A percentile compares a stretch with the other conserved stretches of the same genome.
Evolutionary conservation across 2,113 vertebrate genomes (phyloP).

Genomic region (Terrapene triunguis): DNA sequence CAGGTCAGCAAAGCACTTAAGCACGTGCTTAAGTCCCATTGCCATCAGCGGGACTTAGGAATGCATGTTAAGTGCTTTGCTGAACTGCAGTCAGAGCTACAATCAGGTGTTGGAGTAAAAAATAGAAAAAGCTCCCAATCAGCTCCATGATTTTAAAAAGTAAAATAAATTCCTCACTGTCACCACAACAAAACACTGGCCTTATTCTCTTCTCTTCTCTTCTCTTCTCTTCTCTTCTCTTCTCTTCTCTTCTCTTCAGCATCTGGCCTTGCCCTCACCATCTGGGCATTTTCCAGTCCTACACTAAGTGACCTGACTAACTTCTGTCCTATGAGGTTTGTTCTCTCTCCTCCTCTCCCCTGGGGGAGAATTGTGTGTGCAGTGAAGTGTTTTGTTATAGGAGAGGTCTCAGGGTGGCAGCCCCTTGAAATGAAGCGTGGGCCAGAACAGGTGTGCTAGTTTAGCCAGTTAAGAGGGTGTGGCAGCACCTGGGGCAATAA

Average conservation of each 20-base stretch:
- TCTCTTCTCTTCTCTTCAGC: not conserved
- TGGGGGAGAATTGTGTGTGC: not conserved
- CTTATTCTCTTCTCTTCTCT: not conserved
- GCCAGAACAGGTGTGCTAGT: not conserved
- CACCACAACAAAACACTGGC: no score
- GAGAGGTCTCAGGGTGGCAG: not conserved
- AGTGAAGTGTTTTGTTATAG: not conserved
- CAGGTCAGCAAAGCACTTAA: not conserved
- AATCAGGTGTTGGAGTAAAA: not conserved
- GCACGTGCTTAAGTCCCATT: not conserved
- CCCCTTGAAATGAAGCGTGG: no score
- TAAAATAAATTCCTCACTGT: not conserved
- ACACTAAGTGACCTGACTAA: not conserved
- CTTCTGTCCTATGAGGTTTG: not conserved
- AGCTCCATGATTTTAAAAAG: not conserved
- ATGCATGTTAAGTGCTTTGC: accelerated
- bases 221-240: not conserved
- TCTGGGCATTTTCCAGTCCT: not conserved
- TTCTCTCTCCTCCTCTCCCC: not conserved
- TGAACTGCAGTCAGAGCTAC: not conserved
- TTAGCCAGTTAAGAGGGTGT: not conserved
- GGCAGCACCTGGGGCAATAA: not conserved
- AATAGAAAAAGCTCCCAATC: not conserved
- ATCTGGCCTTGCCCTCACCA: not conserved
- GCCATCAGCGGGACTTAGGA: not conserved